Conservation (phyloP, 2,113 vertebrate species). For the Petrocephalus microphthalmus region DNA sequence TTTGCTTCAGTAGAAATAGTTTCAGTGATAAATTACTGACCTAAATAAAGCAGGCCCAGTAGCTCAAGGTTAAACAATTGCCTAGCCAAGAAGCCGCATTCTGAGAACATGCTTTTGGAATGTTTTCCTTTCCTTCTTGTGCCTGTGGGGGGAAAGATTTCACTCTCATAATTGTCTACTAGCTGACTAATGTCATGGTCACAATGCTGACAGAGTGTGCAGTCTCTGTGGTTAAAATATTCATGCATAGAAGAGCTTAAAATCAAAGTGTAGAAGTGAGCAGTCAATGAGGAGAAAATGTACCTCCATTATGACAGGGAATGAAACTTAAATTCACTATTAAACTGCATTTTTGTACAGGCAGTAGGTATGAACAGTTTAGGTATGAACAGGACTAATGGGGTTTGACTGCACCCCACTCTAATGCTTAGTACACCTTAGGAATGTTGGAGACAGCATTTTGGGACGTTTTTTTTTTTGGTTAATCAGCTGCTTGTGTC, state of each 20-base stretch:
- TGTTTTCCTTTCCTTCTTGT: neutral
- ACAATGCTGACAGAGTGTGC: neutral
- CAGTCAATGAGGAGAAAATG: neutral
- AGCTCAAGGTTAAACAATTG: conserved; percentile 1
- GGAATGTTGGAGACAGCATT: neutral
- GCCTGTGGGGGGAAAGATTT: neutral
- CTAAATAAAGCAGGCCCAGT: neutral
- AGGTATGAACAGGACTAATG: neutral
- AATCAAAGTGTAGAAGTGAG: neutral
- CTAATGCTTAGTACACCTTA: neutral
- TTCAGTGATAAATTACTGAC: conserved; percentile 4
- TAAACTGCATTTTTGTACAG: neutral
- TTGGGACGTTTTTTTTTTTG: neutral
- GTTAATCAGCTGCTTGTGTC: neutral
- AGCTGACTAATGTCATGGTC: neutral
- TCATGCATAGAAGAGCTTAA: neutral
- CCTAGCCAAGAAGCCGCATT: neutral
- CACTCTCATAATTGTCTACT: neutral
- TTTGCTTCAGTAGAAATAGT: neutral
- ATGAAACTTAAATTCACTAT: neutral
- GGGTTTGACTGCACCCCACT: neutral
- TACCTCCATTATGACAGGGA: neutral
- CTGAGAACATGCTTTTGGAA: neutral
- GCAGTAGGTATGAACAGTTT: neutral
- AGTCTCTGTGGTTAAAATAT: neutral